phyloP scores from a whole-genome alignment of 2,888 invertebrate species.

The Pollenia angustigena region DNA sequence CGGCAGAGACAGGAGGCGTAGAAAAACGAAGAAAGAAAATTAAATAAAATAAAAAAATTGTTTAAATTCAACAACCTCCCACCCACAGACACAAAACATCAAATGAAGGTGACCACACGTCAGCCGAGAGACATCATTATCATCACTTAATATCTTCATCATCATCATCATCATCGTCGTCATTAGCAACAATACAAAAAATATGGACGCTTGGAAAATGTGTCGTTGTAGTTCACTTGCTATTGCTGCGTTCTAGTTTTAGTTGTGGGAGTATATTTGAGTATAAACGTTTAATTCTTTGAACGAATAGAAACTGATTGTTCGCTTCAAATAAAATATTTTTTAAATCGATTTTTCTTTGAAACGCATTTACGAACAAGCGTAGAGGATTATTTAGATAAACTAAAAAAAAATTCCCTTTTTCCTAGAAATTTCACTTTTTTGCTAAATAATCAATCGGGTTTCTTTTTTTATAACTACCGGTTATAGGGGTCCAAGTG shows the following conservation, averaged over 20 bases:
- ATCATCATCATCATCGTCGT: constrained; percentile 37
- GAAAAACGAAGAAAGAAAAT: not conserved
- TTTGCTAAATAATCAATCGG: too few species aligned
- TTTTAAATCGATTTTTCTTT: too few species aligned
- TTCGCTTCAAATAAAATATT: too few species aligned
- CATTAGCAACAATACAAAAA: not conserved
- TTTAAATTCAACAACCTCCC: constrained; percentile 40
- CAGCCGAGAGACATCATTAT: constrained; percentile 61
- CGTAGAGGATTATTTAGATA: too few species aligned
- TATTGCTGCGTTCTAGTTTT: too few species aligned
- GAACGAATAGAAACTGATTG: too few species aligned
- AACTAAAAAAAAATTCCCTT: too few species aligned
- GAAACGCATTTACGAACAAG: too few species aligned
- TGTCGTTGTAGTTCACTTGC: not conserved
- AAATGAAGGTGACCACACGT: constrained; percentile 69
- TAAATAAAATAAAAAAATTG: not conserved
- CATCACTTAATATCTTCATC: constrained; percentile 2
- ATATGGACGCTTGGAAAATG: constrained; percentile 40
- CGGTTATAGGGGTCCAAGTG: too few species aligned
- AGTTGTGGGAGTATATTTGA: constrained; percentile 41
- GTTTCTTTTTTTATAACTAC: too few species aligned
- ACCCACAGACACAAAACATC: constrained; percentile 47
- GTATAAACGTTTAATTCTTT: too few species aligned
- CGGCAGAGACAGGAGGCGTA: not conserved
- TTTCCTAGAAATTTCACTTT: too few species aligned